Percentiles rank a stretch among this genome's conserved stretches.
Evolutionary conservation across 2,888 invertebrate genomes (phyloP).

Genomic region (Oscheius sp.): DNA sequence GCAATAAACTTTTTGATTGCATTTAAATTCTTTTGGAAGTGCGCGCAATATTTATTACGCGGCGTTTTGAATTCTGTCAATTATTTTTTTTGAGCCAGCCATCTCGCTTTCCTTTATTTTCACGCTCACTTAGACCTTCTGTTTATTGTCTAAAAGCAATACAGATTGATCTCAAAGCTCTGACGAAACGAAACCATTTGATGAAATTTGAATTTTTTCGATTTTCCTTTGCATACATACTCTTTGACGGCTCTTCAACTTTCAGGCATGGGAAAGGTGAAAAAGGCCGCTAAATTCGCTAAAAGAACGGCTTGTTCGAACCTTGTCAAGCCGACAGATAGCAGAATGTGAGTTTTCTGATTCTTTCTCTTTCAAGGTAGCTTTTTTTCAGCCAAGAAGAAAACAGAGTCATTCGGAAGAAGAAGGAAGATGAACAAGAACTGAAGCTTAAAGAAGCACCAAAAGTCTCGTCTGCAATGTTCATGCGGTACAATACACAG

Average conservation of each 20-base stretch:
- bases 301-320: slow-evolving; percentile 58
- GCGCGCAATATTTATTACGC: no score
- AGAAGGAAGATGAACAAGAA: slow-evolving; percentile 70
- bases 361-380: neutral
- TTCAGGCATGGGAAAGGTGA: slow-evolving; percentile 55
- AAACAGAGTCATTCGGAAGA: slow-evolving; percentile 63
- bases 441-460: slow-evolving; percentile 71
- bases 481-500: slow-evolving; percentile 97
- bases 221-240: neutral
- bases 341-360: slow-evolving; percentile 64
- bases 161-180: no score
- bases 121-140: no score
- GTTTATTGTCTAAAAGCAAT: no score
- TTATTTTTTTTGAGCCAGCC: no score
- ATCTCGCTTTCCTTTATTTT: no score
- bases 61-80: no score
- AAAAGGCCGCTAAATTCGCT: slow-evolving; percentile 51
- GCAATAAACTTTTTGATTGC: no score
- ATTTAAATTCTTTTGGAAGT: no score
- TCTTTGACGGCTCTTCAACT: neutral
- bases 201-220: neutral
- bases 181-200: no score
- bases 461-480: slow-evolving; percentile 83
- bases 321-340: slow-evolving; percentile 70
- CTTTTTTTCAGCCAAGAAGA: slow-evolving; percentile 68